Base-by-base conservation (phyloP, 2,888 invertebrate species). In the Eristalinus sepulchralis region DNA sequence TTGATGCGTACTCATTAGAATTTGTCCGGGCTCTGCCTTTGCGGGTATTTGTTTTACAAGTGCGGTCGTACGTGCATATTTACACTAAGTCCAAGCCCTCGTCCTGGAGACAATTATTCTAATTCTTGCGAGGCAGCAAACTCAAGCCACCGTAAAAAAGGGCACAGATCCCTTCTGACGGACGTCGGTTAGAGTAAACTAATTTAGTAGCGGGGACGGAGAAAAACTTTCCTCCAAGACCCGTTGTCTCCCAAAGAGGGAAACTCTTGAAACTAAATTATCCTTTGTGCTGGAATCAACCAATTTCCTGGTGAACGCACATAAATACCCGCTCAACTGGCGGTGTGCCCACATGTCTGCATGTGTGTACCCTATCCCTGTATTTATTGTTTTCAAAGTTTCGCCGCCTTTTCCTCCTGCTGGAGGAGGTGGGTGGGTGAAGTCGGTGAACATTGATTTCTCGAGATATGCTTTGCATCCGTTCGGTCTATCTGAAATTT, bases 241-340 rank as follows among this genome's bases (percentile, higher is more conserved):
- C 77, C 53, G 71, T 70, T 73, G 73, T 81, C 67, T 73, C 72
- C 59, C 77, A 68, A 22, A 73, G 78, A 82, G 27, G 27, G 27
- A 78, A 86, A 86, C 60, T 86, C 77, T 85, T 39, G 71, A 79
- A 83, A 83, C 83, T 73, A 70, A 82, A 82, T 86, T 78, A 75
- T 83, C 75, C 73, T 60, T 86, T 86, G 47, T 75, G 75, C 57
- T 71, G 27, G 71, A 66, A 63, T 83, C 73, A 78, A 83, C 71
- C 73, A 82, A 86, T 82, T 86, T 78, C 75, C 83, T 67, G 66
- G 8, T 66, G 66, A 86, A 75, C 64, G 64, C 70, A 77, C 66
- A 81, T 68, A 71, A 63, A 81, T 63, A 70, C 62, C 79, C 27
- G 24, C 17, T 62, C 39, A 39, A 71, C 31, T 27, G 20, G 47